These are phyloP conservation scores for Aplysina aerophoba DNA, from an alignment of 37 sponge, comb jelly and placozoan genomes.

Conservation along the genomic window DNA sequence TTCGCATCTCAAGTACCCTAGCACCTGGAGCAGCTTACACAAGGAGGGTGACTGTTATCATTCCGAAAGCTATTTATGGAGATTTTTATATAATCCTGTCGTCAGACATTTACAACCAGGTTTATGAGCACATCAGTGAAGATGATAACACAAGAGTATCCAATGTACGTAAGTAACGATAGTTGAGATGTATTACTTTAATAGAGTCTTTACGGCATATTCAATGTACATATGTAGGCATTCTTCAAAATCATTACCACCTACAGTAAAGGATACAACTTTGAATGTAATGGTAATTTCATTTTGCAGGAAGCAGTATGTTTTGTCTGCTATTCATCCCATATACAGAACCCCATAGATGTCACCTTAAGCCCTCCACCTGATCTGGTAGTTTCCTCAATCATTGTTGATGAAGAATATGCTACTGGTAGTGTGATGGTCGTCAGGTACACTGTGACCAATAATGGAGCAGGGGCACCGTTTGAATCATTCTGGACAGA, in stretches of 20 bases:
- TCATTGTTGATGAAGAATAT: background rate
- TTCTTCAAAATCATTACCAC: too few species aligned
- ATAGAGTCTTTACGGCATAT: too few species aligned
- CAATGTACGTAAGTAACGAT: background rate
- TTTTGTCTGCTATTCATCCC: too few species aligned
- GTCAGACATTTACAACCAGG: constrained; percentile 15
- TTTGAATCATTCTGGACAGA: constrained; percentile 50
- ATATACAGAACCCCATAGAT: background rate
- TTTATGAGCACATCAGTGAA: constrained; percentile 31
- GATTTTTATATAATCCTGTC: constrained; percentile 26
- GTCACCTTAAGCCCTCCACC: constrained; percentile 29
- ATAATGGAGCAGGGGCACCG: constrained; percentile 32
- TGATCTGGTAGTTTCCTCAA: constrained; percentile 19
- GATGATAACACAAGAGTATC: constrained; percentile 22
- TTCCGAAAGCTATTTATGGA: constrained; percentile 40
- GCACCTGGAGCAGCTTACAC: background rate
- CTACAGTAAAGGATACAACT: too few species aligned
- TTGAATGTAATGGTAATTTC: too few species aligned
- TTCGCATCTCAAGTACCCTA: background rate
- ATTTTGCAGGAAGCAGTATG: too few species aligned
- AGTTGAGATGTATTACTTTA: too few species aligned
- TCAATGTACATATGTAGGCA: too few species aligned
- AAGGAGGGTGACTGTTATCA: background rate
- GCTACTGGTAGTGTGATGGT: constrained; percentile 18
- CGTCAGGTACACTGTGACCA: constrained; percentile 31